These are phyloP conservation scores for Holothuria glaberrima DNA, from an alignment of 35 echinoderm and acorn worm genomes.

Conservation along the genomic window DNA sequence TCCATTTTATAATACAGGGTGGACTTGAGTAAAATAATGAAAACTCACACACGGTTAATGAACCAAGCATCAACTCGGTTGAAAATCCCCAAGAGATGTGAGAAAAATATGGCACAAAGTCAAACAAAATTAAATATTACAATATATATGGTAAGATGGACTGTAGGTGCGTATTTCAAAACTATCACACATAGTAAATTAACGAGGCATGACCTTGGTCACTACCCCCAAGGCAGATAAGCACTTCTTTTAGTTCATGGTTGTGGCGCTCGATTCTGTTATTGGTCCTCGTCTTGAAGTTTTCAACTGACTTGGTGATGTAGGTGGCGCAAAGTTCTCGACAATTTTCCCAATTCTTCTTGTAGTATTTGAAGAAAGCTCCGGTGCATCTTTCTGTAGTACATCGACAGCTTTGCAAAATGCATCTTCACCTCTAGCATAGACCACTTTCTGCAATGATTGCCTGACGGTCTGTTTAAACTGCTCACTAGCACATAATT, in stretches of 20 bases:
- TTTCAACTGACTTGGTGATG: background rate
- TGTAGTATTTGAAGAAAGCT: conserved; percentile 8
- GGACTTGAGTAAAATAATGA: no score
- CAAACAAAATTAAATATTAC: no score
- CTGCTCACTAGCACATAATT: background rate
- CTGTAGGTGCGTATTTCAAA: no score
- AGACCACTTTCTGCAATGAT: background rate
- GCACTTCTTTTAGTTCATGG: conserved; percentile 29
- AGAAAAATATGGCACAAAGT: no score
- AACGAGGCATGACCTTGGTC: background rate
- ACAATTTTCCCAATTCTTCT: conserved; percentile 31
- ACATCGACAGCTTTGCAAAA: background rate
- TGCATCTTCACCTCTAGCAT: background rate
- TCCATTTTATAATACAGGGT: no score
- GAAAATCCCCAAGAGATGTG: no score
- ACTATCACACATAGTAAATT: no score
- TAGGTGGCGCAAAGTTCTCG: conserved; percentile 15
- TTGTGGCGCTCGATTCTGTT: conserved; percentile 30
- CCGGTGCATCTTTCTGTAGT: background rate
- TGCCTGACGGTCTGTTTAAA: background rate
- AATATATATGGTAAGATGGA: no score
- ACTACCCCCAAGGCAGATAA: background rate
- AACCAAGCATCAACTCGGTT: no score
- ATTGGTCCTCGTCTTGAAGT: background rate
- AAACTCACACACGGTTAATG: no score